Evolutionary conservation across 2,113 vertebrate genomes (phyloP).

Genomic region (Petromus typicus): DNA sequence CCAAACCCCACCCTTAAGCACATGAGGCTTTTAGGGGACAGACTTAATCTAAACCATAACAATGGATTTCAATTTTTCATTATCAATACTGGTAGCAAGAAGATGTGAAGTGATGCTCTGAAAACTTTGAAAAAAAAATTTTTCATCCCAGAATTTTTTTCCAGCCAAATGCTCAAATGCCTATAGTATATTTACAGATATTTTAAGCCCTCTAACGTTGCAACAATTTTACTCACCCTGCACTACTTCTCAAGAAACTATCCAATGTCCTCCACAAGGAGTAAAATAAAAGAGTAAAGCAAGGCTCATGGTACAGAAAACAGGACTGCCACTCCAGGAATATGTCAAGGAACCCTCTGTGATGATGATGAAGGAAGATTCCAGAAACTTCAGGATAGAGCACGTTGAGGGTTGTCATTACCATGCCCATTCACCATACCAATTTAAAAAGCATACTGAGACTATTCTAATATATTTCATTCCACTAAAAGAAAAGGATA

Average conservation of each 20-base stretch:
- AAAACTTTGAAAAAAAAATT: constrained; percentile 37
- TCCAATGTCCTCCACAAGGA: background rate
- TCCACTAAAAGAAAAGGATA: constrained; percentile 29
- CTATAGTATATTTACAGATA: background rate
- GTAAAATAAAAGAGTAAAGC: constrained; percentile 44
- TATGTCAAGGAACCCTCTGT: background rate
- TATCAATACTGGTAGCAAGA: background rate
- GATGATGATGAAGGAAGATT: constrained; percentile 17
- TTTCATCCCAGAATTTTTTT: constrained; percentile 41
- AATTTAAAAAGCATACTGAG: background rate
- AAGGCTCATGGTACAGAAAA: constrained; percentile 41
- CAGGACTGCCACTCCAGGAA: background rate
- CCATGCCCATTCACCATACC: background rate
- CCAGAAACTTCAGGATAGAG: background rate
- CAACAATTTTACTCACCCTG: background rate
- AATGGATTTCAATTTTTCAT: background rate
- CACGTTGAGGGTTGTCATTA: background rate
- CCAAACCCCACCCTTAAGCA: background rate
- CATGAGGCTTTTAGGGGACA: background rate
- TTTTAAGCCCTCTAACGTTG: constrained; percentile 31
- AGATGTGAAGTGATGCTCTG: background rate
- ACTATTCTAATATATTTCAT: constrained; percentile 5
- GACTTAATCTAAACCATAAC: background rate
- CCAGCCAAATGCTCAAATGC: background rate
- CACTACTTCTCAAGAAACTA: background rate